Evolutionary conservation across 2,113 vertebrate species (phyloP).

Genomic region (Paradisaea rubra): DNA sequence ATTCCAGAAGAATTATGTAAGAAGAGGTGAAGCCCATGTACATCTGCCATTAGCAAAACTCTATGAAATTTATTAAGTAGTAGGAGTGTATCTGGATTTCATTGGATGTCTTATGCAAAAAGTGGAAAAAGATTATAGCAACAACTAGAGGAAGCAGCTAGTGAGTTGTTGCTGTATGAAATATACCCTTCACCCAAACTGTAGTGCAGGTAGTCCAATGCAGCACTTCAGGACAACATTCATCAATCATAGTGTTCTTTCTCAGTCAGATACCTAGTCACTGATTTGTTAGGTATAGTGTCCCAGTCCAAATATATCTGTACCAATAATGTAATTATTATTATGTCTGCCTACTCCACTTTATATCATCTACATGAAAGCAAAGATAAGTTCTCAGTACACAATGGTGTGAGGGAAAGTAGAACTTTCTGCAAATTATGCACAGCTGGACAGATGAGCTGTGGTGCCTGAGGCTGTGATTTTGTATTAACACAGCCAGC

Average conservation of each 20-base stretch:
- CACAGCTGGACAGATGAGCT: slow-evolving; percentile 48
- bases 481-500: slow-evolving; percentile 47
- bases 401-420: neutral
- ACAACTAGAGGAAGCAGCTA: neutral
- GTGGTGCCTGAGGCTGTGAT: neutral
- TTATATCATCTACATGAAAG: slow-evolving; percentile 11
- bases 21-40: neutral
- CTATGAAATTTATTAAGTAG: neutral
- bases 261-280: neutral
- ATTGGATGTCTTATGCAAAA: neutral
- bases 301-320: neutral
- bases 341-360: neutral
- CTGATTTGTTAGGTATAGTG: neutral
- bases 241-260: neutral
- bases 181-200: neutral
- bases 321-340: neutral
- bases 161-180: neutral
- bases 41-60: neutral
- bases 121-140: neutral
- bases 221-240: neutral
- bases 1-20: neutral
- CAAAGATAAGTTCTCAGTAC: neutral
- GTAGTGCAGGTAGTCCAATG: neutral
- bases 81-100: neutral
- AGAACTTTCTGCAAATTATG: slow-evolving; percentile 34